phyloP scores from a whole-genome alignment of 2,113 vertebrate species.

The Scolopax mira region DNA sequence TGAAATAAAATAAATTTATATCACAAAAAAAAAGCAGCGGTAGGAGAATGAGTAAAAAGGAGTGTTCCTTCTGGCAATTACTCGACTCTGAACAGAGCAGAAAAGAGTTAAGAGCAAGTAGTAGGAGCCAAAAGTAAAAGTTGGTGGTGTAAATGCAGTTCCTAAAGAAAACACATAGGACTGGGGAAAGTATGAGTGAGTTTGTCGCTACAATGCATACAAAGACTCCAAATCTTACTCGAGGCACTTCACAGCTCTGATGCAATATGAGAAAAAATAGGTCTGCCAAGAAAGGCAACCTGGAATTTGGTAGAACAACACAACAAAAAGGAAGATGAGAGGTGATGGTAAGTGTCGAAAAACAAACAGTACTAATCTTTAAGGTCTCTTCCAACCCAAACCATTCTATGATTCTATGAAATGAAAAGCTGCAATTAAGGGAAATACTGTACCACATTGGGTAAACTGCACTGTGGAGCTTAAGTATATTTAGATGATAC shows the following conservation, averaged over 20 bases:
- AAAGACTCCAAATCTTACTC: not conserved
- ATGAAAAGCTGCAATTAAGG: not conserved
- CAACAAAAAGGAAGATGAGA: not conserved
- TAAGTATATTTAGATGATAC: not conserved
- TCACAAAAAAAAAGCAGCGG: not conserved
- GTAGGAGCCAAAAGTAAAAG: not conserved
- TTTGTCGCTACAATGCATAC: not conserved
- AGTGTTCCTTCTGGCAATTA: not conserved
- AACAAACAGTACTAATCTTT: not conserved
- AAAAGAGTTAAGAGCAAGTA: not conserved
- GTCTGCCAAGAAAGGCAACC: not conserved
- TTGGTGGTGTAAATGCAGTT: not conserved
- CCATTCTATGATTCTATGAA: not conserved
- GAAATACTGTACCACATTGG: not conserved
- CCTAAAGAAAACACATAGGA: not conserved
- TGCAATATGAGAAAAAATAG: not conserved
- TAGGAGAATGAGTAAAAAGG: not conserved
- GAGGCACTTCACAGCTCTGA: not conserved
- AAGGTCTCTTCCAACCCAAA: too few relatives aligned
- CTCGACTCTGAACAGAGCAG: not conserved
- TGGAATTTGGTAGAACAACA: not conserved
- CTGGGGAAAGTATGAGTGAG: not conserved
- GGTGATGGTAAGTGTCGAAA: not conserved
- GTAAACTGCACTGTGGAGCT: not conserved
- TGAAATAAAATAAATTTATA: not conserved